These are phyloP conservation scores for Falcunculus frontatus DNA, from an alignment of 2,113 vertebrate species.

Conservation along the genomic window DNA sequence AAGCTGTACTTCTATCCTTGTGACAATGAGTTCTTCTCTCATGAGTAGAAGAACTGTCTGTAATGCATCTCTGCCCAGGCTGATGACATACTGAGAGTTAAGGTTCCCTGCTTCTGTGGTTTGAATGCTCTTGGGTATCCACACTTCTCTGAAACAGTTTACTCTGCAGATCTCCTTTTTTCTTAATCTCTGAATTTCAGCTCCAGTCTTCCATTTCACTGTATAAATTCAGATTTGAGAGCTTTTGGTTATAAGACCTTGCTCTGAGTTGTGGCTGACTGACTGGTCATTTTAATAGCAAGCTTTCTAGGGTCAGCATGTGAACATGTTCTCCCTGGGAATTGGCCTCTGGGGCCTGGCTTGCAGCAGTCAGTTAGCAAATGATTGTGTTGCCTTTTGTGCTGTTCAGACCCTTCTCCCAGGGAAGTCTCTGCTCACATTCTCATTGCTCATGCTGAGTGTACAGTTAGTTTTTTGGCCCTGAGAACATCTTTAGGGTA, in stretches of 20 bases:
- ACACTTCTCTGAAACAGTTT: neutral
- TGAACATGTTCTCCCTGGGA: neutral
- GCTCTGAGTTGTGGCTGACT: neutral
- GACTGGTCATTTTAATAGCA: neutral
- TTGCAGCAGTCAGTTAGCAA: neutral
- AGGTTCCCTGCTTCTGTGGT: neutral
- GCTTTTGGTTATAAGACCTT: neutral
- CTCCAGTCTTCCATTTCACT: neutral
- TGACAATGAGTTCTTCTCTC: neutral
- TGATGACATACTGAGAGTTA: neutral
- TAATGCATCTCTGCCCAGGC: neutral
- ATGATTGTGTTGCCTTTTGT: neutral
- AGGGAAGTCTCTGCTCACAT: neutral
- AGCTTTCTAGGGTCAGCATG: neutral
- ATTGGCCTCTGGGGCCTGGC: neutral
- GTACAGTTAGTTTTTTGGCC: neutral
- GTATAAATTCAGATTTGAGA: neutral
- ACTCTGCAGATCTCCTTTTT: neutral
- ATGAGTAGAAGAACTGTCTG: neutral
- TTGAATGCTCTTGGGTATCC: neutral
- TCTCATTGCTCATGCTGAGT: neutral
- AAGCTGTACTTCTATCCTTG: neutral
- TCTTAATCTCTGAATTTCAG: neutral
- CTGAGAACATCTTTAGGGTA: neutral
- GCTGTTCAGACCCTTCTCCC: neutral